Evolutionary conservation across 2,113 vertebrate species (phyloP).

Genomic region (Lophius piscatorius): DNA sequence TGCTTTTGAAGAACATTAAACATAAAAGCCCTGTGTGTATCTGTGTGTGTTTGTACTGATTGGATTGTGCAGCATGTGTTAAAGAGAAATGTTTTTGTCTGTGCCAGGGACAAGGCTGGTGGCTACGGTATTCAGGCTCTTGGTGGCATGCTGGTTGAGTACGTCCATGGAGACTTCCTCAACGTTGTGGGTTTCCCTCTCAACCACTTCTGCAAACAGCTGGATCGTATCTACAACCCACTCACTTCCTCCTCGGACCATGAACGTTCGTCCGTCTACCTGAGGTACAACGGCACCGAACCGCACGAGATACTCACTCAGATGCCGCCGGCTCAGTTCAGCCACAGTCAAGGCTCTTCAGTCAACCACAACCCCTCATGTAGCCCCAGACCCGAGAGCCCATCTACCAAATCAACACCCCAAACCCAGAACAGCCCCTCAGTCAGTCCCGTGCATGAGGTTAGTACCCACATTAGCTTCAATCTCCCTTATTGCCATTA

Average conservation of each 20-base stretch:
- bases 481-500: too few relatives aligned
- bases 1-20: too few relatives aligned
- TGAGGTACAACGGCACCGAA: conserved; percentile 1
- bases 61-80: too few relatives aligned
- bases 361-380: conserved; percentile 8
- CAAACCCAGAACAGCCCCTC: conserved; percentile 10
- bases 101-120: conserved; percentile 93
- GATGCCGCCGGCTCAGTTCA: neutral
- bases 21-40: neutral
- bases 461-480: conserved; percentile 4
- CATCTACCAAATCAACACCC: conserved; percentile 4
- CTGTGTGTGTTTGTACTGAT: neutral
- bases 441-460: conserved; percentile 47
- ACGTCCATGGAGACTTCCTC: conserved; percentile 89
- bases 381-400: neutral
- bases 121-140: conserved; percentile 97
- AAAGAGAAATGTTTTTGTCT: conserved; percentile 20
- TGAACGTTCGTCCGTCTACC: neutral
- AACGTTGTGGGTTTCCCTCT: conserved; percentile 96
- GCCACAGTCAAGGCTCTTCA: conserved; percentile 1
- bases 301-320: conserved; percentile 2
- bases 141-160: conserved; percentile 94
- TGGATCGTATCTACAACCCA: conserved; percentile 79
- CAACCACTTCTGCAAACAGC: conserved; percentile 92
- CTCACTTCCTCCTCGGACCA: conserved; percentile 13